Evolutionary conservation across 2,888 invertebrate genomes (phyloP), one percentile per base, ranked within the genome.

Genomic region (Pelosia muscerda): DNA sequence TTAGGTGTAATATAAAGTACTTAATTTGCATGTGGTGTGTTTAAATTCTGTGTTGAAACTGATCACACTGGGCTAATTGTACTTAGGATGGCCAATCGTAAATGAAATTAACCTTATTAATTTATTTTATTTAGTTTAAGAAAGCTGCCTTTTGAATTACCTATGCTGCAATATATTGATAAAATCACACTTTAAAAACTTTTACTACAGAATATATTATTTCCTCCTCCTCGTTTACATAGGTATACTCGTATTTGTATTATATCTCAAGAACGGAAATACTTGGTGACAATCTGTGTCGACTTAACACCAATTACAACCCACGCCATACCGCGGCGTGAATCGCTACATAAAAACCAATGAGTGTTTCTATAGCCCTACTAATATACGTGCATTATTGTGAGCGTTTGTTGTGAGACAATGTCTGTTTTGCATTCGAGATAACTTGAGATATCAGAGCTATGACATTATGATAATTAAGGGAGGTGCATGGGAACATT

Each of bases 391-490:
- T 66, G 49, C 34, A 62, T 66, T 66, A 63, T 66, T 56, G 56
- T 22, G 25, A 74, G n/a, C 64, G 58, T 70, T 55, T 67, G 72
- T 69, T 63, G 66, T 65, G 63, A 74, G 61, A 79, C 73, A 79
- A 76, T 74, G 69, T 71, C 74, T 79, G 66, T 64, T 79, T 79
- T 64, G 66, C 76, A 79, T 79, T 71, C 72, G 42, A 34, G 69
- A 59, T 67, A 63, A 59, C 26, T 55, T 66, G 62, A 67, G 60
- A 74, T 74, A 73, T 72, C 67, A 53, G 22, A 69, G 64, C 71
- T 69, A 56, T 70, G 68, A 75, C 66, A 59, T 58, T 54, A 58
- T 62, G 59, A 2, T 63, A 61, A 66, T 55, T 25, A 54, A 55
- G 59, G 38, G 58, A 59, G 28, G 13, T 49, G 13, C 25, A 28